Evolutionary conservation across 2,113 vertebrate species (phyloP), one percentile per base, ranked within the genome.

Genomic region (Machaerirhynchus nigripectus): DNA sequence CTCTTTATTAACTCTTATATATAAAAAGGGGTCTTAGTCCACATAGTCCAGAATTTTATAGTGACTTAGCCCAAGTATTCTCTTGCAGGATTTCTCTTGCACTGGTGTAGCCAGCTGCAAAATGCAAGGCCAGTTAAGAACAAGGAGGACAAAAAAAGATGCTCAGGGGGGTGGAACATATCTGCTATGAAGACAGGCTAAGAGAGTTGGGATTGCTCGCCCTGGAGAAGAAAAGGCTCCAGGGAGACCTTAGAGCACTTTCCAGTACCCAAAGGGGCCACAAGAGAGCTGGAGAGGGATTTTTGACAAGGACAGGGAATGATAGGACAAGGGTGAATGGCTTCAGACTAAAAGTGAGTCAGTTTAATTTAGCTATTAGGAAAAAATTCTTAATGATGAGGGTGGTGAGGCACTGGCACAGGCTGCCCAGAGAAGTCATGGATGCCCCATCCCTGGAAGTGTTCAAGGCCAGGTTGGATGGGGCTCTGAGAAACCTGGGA

Each of bases 381-480:
- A 60, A 68, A 26, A 26, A 83, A 55, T 40, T 60, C 6, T 53
- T 83, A 22, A 3, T 14, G 10, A 2, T 55, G 24, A 40, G 30
- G 6, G 11, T 47, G 24, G 7, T 55, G 87, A 75, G 30, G 24
- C n/a, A 53, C 5, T 46, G 39, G 30, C 9, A 68, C 5, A 47
- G 47, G 7, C 26, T 75, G 9, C 1, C 7, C n/a, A 22, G 40
- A 61, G 17, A 35, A 39, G 17, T 0, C 12, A 2, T 8, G 10
- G 24, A 6, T 83, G 33, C 7, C 16, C 26, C 39, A 60, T 31
- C 9, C 11, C 40, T 83, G 61, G 46, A 18, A 68, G 11, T 30
- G 16, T 21, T 44, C 39, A 46, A 40, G 46, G 10, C 3, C 24
- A 47, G 39, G 2, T 2, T 60, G 24, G n/a, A 68, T 40, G 9